These are phyloP conservation scores for Phenganax marumi DNA, from an alignment of 92 coral and sea anemone species.

Conservation along the genomic window DNA sequence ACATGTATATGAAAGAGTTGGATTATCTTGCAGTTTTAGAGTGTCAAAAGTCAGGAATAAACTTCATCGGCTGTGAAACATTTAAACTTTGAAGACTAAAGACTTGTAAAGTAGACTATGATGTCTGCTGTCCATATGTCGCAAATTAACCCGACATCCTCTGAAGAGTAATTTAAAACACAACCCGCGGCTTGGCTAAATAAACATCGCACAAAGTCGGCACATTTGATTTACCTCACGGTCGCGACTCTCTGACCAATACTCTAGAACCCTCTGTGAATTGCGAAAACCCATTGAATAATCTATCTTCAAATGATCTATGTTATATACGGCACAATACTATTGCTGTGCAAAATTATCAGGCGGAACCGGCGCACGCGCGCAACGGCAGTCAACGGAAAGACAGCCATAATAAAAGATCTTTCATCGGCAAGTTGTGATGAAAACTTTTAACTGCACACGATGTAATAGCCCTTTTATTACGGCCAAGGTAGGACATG, in stretches of 20 bases:
- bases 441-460: constrained; percentile 31
- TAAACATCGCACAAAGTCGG: constrained; percentile 45
- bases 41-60: background rate
- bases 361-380: constrained; percentile 27
- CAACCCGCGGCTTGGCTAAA: constrained; percentile 52
- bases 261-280: constrained; percentile 37
- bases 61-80: background rate
- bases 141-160: constrained; percentile 48
- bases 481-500: background rate
- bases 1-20: no score
- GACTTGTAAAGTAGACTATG: background rate
- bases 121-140: constrained; percentile 44
- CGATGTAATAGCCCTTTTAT: constrained; percentile 22
- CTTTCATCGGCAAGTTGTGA: constrained; percentile 44
- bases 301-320: background rate
- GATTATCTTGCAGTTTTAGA: background rate
- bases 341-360: background rate
- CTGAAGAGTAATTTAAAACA: constrained; percentile 42
- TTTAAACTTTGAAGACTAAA: background rate
- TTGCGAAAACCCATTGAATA: constrained; percentile 27
- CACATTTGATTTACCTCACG: constrained; percentile 33
- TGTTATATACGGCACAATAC: background rate
- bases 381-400: constrained; percentile 17
- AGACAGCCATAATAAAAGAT: constrained; percentile 41
- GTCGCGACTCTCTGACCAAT: constrained; percentile 16